These are phyloP conservation scores for Bombus picipes DNA, from an alignment of 1,140 invertebrate species.

Conservation along the genomic window DNA sequence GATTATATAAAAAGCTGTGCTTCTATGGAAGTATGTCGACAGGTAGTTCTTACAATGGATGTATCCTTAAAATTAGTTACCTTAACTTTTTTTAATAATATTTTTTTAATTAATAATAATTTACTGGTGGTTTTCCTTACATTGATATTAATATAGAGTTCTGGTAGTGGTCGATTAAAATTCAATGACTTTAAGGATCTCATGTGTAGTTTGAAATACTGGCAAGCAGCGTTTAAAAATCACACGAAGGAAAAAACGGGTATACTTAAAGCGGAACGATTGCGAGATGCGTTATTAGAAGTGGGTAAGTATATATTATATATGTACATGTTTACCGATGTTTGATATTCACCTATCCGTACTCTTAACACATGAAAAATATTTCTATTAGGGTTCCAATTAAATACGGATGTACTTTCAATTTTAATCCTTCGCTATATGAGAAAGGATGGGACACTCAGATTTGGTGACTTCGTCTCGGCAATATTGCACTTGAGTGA, in stretches of 20 bases:
- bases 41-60: constrained; percentile 94
- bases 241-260: constrained; percentile 96
- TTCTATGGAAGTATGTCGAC: constrained; percentile 94
- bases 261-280: constrained; percentile 92
- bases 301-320: constrained; percentile 83
- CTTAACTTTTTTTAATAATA: constrained; percentile 16
- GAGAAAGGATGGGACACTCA: constrained; percentile 95
- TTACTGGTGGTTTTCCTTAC: constrained; percentile 48
- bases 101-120: neutral
- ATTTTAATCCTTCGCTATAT: constrained; percentile 93
- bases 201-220: constrained; percentile 95
- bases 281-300: constrained; percentile 92
- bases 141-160: constrained; percentile 83
- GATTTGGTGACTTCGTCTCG: constrained; percentile 96
- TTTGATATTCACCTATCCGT: constrained; percentile 17
- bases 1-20: constrained; percentile 97
- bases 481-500: constrained; percentile 94
- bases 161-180: constrained; percentile 91
- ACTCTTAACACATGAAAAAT: neutral
- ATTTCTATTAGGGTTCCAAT: constrained; percentile 86
- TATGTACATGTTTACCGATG: neutral
- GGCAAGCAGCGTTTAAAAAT: constrained; percentile 95
- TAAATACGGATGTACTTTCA: constrained; percentile 92
- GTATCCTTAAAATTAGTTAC: constrained; percentile 84
- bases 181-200: constrained; percentile 95